Base-by-base conservation (phyloP, 2,797 vertebrate genomes). In the Chrosomus eos region DNA sequence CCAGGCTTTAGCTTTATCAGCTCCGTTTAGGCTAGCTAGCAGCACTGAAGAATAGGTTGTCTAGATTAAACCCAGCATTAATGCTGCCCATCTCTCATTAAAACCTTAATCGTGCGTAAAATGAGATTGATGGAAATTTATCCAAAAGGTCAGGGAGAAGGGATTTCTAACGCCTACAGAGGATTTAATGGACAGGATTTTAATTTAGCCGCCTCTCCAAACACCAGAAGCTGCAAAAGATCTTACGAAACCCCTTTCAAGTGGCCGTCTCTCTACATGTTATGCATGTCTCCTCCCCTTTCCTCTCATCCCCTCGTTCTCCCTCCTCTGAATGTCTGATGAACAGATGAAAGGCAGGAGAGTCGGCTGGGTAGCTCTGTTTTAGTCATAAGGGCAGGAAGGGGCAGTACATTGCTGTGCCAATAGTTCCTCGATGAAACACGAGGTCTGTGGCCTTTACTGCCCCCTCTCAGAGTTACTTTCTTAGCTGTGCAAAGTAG, bases 41-140 rank as follows among this genome's bases (percentile, higher is more conserved):
- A 90, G 90, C 87, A 89, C 90, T 92, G 90, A 90, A 91, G 90
- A 93, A 93, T 92, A 94, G 91, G 94, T 95, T 94, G 94, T 95
- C 94, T 94, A 96, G 95, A 96, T 97, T 96, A 96, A 95, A 94
- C 93, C 91, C 77, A 88, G 95, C 87, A 90, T 90, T 92, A 97
- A 96, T 95, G 95, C 95, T 96, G 95, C 95, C 95, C 95, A 96
- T 96, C 95, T 91, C 92, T 97, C 96, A 97, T 98, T 98, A 97
- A 97, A 98, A 96, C 95, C 95, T 95, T 97, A 97, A 97, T 98
- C 95, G 95, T 97, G 95, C 91, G 86, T 97, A 97, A 98, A 98
- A 98, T 97, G 94, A 97, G 96, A 97, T 97, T 96, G 97, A 97
- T 96, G 95, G 94, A 96, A 97, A 95, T 95, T 94, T 96, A 96